Percentiles rank a stretch among this genome's conserved stretches.
These are phyloP conservation scores for Amorpha juglandis DNA, from an alignment of 2,888 invertebrate genomes.

Conservation along the genomic window DNA sequence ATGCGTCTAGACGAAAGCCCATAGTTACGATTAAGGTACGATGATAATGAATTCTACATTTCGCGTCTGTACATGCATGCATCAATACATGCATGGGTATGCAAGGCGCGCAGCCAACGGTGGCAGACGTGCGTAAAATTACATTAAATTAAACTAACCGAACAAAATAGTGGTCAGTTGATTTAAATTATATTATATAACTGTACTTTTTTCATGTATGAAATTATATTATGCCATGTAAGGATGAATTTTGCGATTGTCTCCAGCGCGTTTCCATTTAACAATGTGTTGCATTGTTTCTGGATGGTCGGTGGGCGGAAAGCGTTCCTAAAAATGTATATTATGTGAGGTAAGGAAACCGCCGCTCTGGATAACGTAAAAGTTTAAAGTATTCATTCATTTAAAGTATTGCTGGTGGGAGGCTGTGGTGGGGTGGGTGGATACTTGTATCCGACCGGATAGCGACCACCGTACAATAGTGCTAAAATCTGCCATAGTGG, in stretches of 20 bases:
- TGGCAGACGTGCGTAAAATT: constrained; percentile 57
- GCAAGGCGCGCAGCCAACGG: constrained; percentile 43
- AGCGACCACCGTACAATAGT: too few species aligned
- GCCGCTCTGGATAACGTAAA: not conserved
- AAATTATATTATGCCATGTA: constrained; percentile 33
- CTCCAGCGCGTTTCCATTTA: constrained; percentile 8
- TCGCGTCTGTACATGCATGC: constrained; percentile 51
- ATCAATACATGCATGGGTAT: constrained; percentile 46
- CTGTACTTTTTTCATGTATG: constrained; percentile 52
- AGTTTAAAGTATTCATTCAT: not conserved
- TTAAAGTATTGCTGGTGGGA: too few species aligned
- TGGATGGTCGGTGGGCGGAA: constrained; percentile 29
- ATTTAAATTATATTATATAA: constrained; percentile 51
- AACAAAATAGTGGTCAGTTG: constrained; percentile 47
- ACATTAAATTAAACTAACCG: constrained; percentile 46
- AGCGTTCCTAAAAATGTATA: constrained; percentile 9
- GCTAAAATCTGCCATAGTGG: too few species aligned
- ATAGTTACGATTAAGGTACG: constrained; percentile 48
- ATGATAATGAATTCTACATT: constrained; percentile 62
- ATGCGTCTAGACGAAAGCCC: constrained; percentile 45
- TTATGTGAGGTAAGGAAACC: not conserved
- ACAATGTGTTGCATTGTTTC: constrained; percentile 21
- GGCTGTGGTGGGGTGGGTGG: too few species aligned
- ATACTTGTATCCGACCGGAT: too few species aligned
- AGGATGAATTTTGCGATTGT: constrained; percentile 16